These are phyloP conservation scores for Catotricha subobsoleta DNA, from an alignment of 2,888 invertebrate species.

Conservation along the genomic window DNA sequence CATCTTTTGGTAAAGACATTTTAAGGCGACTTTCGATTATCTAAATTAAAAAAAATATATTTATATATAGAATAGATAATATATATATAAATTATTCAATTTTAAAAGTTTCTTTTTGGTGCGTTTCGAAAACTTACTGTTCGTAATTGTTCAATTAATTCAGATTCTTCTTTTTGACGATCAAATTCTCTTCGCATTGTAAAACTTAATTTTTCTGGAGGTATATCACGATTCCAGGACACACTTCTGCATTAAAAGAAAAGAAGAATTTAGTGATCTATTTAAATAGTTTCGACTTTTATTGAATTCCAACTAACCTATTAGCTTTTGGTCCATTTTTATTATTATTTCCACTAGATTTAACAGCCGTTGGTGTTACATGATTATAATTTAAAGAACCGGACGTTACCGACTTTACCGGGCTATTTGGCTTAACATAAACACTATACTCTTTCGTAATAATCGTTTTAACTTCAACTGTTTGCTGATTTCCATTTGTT, in stretches of 20 bases:
- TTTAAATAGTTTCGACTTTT: background rate
- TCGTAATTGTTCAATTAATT: conserved; percentile 65
- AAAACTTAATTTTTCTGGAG: conserved; percentile 63
- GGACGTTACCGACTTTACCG: conserved; percentile 20
- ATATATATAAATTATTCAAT: too few relatives aligned
- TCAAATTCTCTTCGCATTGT: conserved; percentile 86
- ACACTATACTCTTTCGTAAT: conserved; percentile 22
- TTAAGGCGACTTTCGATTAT: conserved; percentile 79
- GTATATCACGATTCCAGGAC: conserved; percentile 54
- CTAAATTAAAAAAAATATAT: conserved; percentile 31
- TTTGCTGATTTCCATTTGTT: conserved; percentile 7
- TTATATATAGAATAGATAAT: too few relatives aligned
- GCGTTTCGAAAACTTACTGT: conserved; percentile 47
- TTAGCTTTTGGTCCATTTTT: conserved; percentile 8
- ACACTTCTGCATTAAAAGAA: conserved; percentile 24
- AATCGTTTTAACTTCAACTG: background rate
- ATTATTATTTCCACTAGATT: conserved; percentile 14
- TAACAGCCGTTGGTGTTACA: conserved; percentile 13
- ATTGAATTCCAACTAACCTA: conserved; percentile 6
- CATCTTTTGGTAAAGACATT: conserved; percentile 71
- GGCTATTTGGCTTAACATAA: conserved; percentile 32
- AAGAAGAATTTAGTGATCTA: background rate
- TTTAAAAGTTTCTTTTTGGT: conserved; percentile 6
- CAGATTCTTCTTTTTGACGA: conserved; percentile 74
- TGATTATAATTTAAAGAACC: conserved; percentile 18